Evolutionary conservation across 2,888 invertebrate genomes (phyloP).

Genomic region (Unio delphinus): DNA sequence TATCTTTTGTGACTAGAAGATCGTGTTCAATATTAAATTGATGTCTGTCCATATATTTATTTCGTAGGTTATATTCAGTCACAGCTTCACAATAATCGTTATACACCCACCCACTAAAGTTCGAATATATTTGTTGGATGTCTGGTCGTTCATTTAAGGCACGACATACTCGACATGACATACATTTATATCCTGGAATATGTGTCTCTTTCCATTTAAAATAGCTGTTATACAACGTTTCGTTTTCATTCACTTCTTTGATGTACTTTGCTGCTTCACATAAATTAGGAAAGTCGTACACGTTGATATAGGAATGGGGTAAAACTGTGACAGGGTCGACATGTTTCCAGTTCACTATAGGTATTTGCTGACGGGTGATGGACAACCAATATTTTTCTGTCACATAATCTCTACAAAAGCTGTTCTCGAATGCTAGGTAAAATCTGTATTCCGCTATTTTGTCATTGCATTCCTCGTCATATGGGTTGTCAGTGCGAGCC

Average conservation of each 20-base stretch:
- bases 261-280: constrained; percentile 18
- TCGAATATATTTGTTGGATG: no score
- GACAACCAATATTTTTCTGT: constrained; percentile 25
- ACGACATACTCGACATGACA: no score
- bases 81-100: no score
- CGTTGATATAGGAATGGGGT: constrained; percentile 23
- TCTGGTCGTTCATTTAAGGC: no score
- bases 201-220: constrained; percentile 17
- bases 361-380: constrained; percentile 9
- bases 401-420: constrained; percentile 18
- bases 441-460: constrained; percentile 12
- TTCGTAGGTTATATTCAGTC: no score
- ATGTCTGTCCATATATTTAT: no score
- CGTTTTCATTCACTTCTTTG: constrained; percentile 16
- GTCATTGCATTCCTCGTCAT: neutral
- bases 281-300: constrained; percentile 14
- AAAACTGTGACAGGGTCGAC: constrained; percentile 12
- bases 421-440: constrained; percentile 23
- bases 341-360: constrained; percentile 18
- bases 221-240: constrained; percentile 19
- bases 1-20: no score
- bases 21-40: no score
- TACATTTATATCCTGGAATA: no score
- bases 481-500: no score
- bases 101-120: no score